phyloP scores from a whole-genome alignment of 1,140 invertebrate species.

The Papilio glaucus region DNA sequence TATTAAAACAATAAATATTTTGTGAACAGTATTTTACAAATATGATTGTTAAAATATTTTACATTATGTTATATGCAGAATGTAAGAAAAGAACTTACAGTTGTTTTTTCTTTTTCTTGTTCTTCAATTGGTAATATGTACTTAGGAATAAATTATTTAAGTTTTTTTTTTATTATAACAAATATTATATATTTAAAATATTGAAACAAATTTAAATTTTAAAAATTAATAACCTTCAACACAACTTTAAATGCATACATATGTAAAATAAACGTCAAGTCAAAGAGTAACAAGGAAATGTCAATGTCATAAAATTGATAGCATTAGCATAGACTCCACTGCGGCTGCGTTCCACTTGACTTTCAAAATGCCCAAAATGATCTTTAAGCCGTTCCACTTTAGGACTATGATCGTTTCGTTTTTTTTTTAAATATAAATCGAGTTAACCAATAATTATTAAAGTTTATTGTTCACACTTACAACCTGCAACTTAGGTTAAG shows the following conservation, averaged over 20 bases:
- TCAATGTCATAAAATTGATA: too few species aligned
- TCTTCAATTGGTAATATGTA: not conserved
- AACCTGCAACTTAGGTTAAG: too few species aligned
- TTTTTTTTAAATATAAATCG: too few species aligned
- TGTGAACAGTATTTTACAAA: not conserved
- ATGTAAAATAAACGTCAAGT: too few species aligned
- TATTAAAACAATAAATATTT: not conserved
- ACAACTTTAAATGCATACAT: too few species aligned
- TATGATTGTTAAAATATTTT: not conserved
- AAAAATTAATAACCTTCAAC: not conserved
- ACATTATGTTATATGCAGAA: not conserved
- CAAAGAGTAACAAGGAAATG: not conserved
- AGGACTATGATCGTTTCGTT: too few species aligned
- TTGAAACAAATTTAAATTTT: slow-evolving; percentile 7
- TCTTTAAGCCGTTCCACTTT: too few species aligned
- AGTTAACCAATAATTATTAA: too few species aligned
- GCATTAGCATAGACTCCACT: too few species aligned
- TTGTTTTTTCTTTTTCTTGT: not conserved
- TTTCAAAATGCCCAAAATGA: too few species aligned
- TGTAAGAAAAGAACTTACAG: not conserved
- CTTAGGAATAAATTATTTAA: not conserved
- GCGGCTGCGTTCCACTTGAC: too few species aligned
- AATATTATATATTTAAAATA: not conserved
- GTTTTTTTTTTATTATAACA: not conserved
- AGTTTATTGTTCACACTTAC: too few species aligned